Base-by-base conservation (phyloP, 1,140 invertebrate genomes). In the Plectrocnemia conspersa region DNA sequence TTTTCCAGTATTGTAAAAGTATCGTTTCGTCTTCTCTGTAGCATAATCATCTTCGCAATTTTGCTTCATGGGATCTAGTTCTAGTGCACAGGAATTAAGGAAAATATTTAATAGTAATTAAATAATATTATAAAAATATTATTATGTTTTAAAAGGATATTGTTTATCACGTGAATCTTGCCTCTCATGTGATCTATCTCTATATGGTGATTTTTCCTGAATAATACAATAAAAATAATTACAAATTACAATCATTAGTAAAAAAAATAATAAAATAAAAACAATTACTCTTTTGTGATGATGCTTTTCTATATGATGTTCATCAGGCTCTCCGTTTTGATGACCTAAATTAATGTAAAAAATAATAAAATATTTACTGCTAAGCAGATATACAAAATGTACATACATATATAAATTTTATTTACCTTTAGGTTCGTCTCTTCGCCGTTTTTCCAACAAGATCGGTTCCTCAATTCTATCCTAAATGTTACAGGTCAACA, bases 401-500 rank as follows among this genome's bases (percentile, higher is more conserved):
- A n/a, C n/a, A n/a, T n/a, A n/a, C n/a, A n/a, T n/a, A n/a, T n/a
- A n/a, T n/a, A n/a, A n/a, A n/a, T n/a, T n/a, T n/a, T n/a, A n/a
- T 2, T 66, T 75, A 86, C 85, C 83, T 80, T 86, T 82, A 65
- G 84, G 82, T 64, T 86, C 84, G 48, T 85, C 85, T 63, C 86
- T 81, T 45, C 85, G 77, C 46, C 85, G 71, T 65, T 88, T 88
- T 63, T 87, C 84, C 19, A 78, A 66, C 18, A 74, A 64, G 13
- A 77, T 63, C 0, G 78, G 69, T 66, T 88, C 85, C 40, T 88
- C 86, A 6, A 77, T 66, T 62, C 85, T 78, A 66, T 88, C 85
- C 84, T 85, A 58, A 45, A 18, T 45, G 56, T 49, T 33, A 10
- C 24, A 29, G 6, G n/a, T n/a, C n/a, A n/a, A n/a, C n/a, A n/a